Percentiles rank a stretch among this genome's conserved stretches.
phyloP scores from a whole-genome alignment of 2,888 invertebrate species.

The Lathronympha strigana region DNA sequence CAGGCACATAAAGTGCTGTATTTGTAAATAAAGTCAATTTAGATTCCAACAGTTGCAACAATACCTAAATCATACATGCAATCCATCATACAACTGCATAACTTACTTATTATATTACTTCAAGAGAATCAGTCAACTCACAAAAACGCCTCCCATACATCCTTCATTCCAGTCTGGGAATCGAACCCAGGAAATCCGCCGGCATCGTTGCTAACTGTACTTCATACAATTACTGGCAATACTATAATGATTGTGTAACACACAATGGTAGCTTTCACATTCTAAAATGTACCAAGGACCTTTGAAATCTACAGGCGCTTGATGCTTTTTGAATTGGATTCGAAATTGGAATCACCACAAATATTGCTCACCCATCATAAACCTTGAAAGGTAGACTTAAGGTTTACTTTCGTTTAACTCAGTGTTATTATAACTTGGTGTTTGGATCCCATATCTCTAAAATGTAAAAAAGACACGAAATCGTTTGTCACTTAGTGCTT shows the following conservation, averaged over 20 bases:
- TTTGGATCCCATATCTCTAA: not conserved
- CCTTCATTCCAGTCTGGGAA: conserved; percentile 67
- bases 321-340: conserved; percentile 2
- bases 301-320: not conserved
- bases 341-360: not conserved
- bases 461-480: not conserved
- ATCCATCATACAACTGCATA: not conserved
- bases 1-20: too few relatives aligned
- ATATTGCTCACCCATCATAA: conserved; percentile 1
- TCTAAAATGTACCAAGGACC: not conserved
- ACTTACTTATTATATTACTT: too few relatives aligned
- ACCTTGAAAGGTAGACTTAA: not conserved
- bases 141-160: conserved; percentile 19
- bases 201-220: conserved; percentile 62
- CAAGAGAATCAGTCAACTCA: conserved; percentile 9
- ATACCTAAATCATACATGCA: not conserved
- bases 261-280: conserved; percentile 16
- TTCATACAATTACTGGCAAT: conserved; percentile 67
- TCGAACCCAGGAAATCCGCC: conserved; percentile 75
- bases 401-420: conserved; percentile 1
- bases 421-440: not conserved
- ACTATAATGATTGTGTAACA: conserved; percentile 70
- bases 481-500: not conserved
- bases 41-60: not conserved
- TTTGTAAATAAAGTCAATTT: not conserved